Base-by-base conservation (phyloP, 1,140 invertebrate genomes). In the Sitodiplosis mosellana region DNA sequence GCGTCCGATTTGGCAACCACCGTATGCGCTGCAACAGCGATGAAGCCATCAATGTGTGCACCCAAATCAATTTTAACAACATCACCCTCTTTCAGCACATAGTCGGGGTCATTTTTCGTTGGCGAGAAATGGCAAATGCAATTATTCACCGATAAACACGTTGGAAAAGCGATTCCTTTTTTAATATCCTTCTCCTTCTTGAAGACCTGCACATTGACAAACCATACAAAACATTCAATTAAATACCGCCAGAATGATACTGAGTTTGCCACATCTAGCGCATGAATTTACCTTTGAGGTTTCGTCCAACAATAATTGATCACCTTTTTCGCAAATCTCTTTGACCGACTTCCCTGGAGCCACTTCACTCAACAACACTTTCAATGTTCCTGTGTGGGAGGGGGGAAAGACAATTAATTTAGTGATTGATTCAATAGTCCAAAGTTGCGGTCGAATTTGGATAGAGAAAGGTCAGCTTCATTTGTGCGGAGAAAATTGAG, bases 101-200 rank as follows among this genome's bases (percentile, higher is more conserved):
- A 80, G 68, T 95, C 89, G 41, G 81, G 71, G 69, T 99, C 95
- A 69, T 83, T 91, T 52, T 81, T 81, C 45, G 96, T 77, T 15
- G 96, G 96, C 41, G 93, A 97, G 66, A 86, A 99, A 64, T 99
- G 95, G 65, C 95, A 98, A 63, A 99, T 94, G 70, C 92, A 96
- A 68, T 99, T 98, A 68, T 99, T 98, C 10, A 98, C 83, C 19
- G 94, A 98, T 50, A 99, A 77, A 72, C 94, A 99, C 33, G 93
- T 97, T 36, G 96, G 96, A 68, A 99, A 99, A 36, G 95, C 94
- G 60, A 99, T 94, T 60, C 91, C 90, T 69, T 98, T 98, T 61
- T 93, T 95, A 53, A 96, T 72, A 53, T 96, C 90, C 65, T 98
- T 99, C 61, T 98, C 91, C 62, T 95, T 97, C 70, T 97, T 99